Evolutionary conservation across 2,888 invertebrate genomes (phyloP).

Genomic region (Drosophila ustulata): DNA sequence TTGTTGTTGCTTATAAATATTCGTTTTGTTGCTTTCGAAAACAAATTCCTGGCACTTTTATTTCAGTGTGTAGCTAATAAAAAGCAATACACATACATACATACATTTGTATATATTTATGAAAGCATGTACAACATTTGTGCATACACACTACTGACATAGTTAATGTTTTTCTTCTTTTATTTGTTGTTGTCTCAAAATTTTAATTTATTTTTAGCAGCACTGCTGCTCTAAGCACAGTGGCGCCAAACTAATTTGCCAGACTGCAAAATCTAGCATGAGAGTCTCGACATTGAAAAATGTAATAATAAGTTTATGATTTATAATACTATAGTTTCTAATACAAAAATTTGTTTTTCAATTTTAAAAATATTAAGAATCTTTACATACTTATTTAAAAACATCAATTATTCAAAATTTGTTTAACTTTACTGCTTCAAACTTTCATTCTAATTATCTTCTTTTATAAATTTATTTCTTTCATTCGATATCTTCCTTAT

Average conservation of each 20-base stretch:
- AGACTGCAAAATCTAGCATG: background rate
- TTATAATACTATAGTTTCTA: too few species aligned
- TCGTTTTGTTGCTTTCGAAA: constrained; percentile 49
- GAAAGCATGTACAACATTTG: constrained; percentile 57
- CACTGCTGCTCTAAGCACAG: constrained; percentile 28
- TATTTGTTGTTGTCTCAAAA: constrained; percentile 18
- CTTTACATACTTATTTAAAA: too few species aligned
- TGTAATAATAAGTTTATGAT: too few species aligned
- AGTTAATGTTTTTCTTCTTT: constrained; percentile 51
- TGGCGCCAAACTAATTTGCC: constrained; percentile 23
- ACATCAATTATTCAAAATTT: too few species aligned
- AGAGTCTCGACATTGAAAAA: background rate
- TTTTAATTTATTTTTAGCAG: constrained; percentile 38
- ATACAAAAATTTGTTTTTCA: too few species aligned
- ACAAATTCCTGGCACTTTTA: constrained; percentile 60
- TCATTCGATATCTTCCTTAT: too few species aligned
- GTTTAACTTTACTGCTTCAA: too few species aligned
- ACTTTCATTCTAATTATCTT: too few species aligned
- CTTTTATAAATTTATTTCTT: too few species aligned
- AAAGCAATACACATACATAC: constrained; percentile 20
- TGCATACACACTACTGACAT: constrained; percentile 78
- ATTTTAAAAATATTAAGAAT: too few species aligned
- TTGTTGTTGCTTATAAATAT: constrained; percentile 36
- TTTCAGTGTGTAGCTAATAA: constrained; percentile 48
- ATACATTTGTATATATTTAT: constrained; percentile 29